Conservation (phyloP, 1,140 invertebrate species). For the Tenebrio molitor region DNA sequence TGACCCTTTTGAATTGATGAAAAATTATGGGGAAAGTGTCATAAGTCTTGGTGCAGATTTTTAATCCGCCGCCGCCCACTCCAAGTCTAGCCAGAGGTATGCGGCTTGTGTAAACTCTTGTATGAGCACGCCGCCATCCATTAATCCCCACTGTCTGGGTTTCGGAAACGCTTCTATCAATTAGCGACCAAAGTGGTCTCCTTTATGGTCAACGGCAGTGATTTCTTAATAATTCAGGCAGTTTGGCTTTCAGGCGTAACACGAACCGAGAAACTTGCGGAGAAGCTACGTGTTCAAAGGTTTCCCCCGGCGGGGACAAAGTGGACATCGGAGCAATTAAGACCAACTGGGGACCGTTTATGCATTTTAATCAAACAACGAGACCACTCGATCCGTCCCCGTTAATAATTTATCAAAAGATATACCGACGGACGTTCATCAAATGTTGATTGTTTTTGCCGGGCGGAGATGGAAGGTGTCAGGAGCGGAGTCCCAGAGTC, state of each 20-base stretch:
- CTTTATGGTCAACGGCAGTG: constrained; percentile 8
- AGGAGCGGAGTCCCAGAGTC: constrained; percentile 5
- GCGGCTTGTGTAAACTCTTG: neutral
- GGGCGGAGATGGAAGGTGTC: constrained; percentile 6
- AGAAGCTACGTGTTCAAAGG: constrained; percentile 52
- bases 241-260: constrained; percentile 9
- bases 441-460: constrained; percentile 20
- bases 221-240: constrained; percentile 35
- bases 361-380: constrained; percentile 58
- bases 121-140: neutral
- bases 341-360: constrained; percentile 54
- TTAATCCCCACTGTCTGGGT: neutral
- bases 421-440: constrained; percentile 10
- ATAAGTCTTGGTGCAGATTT: too few relatives aligned
- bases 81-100: neutral
- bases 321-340: constrained; percentile 59
- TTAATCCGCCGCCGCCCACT: too few relatives aligned
- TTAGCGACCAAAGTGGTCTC: constrained; percentile 15
- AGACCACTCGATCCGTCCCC: constrained; percentile 38
- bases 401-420: constrained; percentile 53
- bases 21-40: too few relatives aligned
- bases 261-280: constrained; percentile 37
- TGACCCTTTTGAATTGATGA: too few relatives aligned
- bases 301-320: constrained; percentile 48
- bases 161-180: neutral